Evolutionary conservation across 2,888 invertebrate genomes (phyloP).

Genomic region (Peribatodes rhomboidaria): DNA sequence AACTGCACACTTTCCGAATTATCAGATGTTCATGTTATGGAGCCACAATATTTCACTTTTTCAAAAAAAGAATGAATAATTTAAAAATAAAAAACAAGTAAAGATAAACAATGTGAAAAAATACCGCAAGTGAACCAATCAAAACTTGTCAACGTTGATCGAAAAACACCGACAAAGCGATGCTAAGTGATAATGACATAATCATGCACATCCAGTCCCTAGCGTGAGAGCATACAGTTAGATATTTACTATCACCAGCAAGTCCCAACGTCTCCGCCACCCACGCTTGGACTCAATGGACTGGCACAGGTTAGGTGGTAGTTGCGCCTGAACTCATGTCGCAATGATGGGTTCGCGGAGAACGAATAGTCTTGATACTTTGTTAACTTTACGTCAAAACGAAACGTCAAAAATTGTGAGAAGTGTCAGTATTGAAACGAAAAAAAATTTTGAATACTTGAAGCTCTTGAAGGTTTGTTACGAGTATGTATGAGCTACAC

Average conservation of each 20-base stretch:
- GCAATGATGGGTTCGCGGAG: conserved; percentile 43
- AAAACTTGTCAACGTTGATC: too few relatives aligned
- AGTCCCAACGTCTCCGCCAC: conserved; percentile 32
- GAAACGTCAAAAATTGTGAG: not conserved
- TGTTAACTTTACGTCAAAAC: not conserved
- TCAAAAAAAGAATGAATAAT: too few relatives aligned
- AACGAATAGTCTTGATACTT: conserved; percentile 48
- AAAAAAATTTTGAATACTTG: too few relatives aligned
- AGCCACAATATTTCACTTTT: too few relatives aligned
- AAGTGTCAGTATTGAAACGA: too few relatives aligned
- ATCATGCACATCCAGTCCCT: not conserved
- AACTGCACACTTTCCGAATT: too few relatives aligned
- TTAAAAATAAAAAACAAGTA: too few relatives aligned
- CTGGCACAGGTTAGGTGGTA: conserved; percentile 30
- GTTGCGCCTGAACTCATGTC: conserved; percentile 24
- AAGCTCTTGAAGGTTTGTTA: too few relatives aligned
- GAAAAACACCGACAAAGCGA: not conserved
- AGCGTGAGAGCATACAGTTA: conserved; percentile 11
- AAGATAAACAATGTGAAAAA: too few relatives aligned
- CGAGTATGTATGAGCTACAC: too few relatives aligned
- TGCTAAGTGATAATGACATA: conserved; percentile 13
- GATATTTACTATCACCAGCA: not conserved
- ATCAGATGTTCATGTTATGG: too few relatives aligned
- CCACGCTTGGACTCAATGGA: conserved; percentile 59
- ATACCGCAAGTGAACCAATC: too few relatives aligned